Percentiles rank a stretch among this genome's conserved stretches.
Conservation (phyloP, 2,113 vertebrate species). For the Orthochromis indermauri region DNA sequence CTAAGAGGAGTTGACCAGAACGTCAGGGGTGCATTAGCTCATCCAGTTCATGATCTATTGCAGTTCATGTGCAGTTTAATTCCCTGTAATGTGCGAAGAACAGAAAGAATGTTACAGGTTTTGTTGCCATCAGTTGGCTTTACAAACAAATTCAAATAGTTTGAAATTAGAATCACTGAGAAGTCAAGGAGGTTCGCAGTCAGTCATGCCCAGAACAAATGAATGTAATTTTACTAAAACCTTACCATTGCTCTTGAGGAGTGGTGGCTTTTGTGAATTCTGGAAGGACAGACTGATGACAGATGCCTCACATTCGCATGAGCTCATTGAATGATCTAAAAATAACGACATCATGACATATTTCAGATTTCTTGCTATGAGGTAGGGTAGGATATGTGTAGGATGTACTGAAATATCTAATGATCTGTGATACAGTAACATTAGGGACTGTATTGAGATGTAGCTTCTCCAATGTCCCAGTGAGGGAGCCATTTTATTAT, state of each 20-base stretch:
- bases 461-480: background rate
- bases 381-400: background rate
- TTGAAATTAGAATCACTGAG: background rate
- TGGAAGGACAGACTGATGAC: background rate
- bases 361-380: background rate
- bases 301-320: background rate
- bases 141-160: background rate
- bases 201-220: background rate
- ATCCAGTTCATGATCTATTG: background rate
- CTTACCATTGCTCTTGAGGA: background rate
- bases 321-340: background rate
- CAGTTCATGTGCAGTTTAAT: background rate
- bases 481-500: background rate
- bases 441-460: background rate
- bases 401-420: background rate
- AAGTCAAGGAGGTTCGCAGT: background rate
- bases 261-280: background rate
- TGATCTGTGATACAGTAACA: background rate
- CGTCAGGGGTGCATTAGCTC: background rate
- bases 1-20: background rate
- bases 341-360: background rate
- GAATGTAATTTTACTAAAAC: background rate
- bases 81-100: background rate
- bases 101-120: background rate
- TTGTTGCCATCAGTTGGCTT: background rate